A percentile compares a stretch with the other conserved stretches of the same genome.
These are phyloP conservation scores for Leucoma salicis DNA, from an alignment of 2,888 invertebrate genomes.

Conservation along the genomic window DNA sequence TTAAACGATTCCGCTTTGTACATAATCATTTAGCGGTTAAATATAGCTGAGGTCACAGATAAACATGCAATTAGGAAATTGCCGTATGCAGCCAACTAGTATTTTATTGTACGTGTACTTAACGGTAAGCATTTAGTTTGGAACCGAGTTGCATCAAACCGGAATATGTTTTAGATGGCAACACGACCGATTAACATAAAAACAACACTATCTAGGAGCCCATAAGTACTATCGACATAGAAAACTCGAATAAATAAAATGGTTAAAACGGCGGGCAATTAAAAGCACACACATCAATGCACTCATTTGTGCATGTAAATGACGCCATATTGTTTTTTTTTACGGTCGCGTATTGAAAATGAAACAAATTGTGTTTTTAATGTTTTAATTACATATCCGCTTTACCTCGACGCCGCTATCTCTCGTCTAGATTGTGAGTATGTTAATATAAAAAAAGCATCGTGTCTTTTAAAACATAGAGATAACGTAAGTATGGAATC, in stretches of 20 bases:
- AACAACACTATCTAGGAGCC: conserved; percentile 38
- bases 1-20: conserved; percentile 42
- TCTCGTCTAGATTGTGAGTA: conserved; percentile 55
- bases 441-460: conserved; percentile 50
- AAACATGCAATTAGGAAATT: conserved; percentile 68
- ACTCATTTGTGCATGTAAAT: conserved; percentile 59
- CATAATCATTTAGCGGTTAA: conserved; percentile 42
- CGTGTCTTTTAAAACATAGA: conserved; percentile 57
- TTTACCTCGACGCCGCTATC: conserved; percentile 56
- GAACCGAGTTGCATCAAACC: conserved; percentile 42
- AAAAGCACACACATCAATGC: conserved; percentile 52
- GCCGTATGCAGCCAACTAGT: conserved; percentile 57
- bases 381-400: conserved; percentile 65
- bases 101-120: conserved; percentile 60
- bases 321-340: conserved; percentile 48
- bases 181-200: conserved; percentile 36
- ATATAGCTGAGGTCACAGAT: conserved; percentile 53
- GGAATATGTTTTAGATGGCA: conserved; percentile 37
- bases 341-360: conserved; percentile 44
- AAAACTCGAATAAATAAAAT: conserved; percentile 38
- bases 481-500: conserved; percentile 31
- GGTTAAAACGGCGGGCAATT: conserved; percentile 49
- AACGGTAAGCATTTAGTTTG: conserved; percentile 55
- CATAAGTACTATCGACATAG: conserved; percentile 32
- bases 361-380: conserved; percentile 64